phyloP scores from a whole-genome alignment of 2,888 invertebrate genomes.

The Drosophila fungiperda region DNA sequence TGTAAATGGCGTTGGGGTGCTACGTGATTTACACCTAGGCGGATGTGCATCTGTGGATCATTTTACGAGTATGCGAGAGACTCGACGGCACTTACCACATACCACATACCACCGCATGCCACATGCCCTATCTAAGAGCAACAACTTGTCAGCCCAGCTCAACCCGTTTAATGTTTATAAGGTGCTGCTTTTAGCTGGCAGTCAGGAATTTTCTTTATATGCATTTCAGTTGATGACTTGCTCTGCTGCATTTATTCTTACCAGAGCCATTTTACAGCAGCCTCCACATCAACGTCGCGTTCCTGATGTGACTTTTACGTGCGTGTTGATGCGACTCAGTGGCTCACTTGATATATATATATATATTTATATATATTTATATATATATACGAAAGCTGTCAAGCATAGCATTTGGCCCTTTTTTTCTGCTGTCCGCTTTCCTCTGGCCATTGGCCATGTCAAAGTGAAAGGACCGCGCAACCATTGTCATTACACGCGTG shows the following conservation, averaged over 20 bases:
- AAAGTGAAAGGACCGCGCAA: slow-evolving; percentile 74
- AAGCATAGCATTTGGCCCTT: slow-evolving; percentile 5
- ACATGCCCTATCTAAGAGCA: slow-evolving; percentile 21
- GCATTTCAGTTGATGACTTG: slow-evolving; percentile 63
- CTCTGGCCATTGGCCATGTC: slow-evolving; percentile 63
- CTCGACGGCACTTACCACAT: slow-evolving; percentile 36
- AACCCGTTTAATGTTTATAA: slow-evolving; percentile 75
- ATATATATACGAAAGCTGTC: slow-evolving; percentile 31
- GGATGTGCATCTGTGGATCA: slow-evolving; percentile 69
- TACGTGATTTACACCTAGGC: slow-evolving; percentile 79
- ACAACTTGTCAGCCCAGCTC: not conserved
- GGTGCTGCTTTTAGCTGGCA: slow-evolving; percentile 77
- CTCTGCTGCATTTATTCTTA: slow-evolving; percentile 50
- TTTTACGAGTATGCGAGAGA: slow-evolving; percentile 50
- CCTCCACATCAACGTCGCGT: slow-evolving; percentile 17
- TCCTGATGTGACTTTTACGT: slow-evolving; percentile 74
- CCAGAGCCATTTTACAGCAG: slow-evolving; percentile 59
- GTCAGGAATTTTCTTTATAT: slow-evolving; percentile 67
- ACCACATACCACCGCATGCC: slow-evolving; percentile 8
- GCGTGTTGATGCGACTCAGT: slow-evolving; percentile 60
- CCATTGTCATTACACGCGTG: slow-evolving; percentile 79
- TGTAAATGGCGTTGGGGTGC: slow-evolving; percentile 77
- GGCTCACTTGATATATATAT: slow-evolving; percentile 25
- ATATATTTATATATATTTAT: not conserved
- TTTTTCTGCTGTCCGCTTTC: not conserved